phyloP scores from a whole-genome alignment of 2,797 vertebrate species.

The Artibeus jamaicensis region DNA sequence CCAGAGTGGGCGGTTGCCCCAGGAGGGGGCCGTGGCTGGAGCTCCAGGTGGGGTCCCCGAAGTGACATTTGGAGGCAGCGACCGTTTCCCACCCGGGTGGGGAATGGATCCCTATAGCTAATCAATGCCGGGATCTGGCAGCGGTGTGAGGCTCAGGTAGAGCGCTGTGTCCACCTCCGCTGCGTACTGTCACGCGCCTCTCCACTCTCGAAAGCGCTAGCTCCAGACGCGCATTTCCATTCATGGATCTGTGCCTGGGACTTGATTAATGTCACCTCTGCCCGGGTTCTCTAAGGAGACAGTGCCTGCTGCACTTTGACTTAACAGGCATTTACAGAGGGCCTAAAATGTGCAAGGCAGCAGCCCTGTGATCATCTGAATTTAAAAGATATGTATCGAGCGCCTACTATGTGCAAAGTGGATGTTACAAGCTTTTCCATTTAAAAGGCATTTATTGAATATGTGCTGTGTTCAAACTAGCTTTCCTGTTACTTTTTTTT shows the following conservation, averaged over 20 bases:
- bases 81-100: not conserved
- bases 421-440: not conserved
- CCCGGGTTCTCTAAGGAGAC: not conserved
- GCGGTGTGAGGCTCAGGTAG: not conserved
- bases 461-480: not conserved
- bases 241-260: constrained; percentile 51
- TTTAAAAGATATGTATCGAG: not conserved
- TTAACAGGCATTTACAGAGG: not conserved
- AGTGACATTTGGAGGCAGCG: not conserved
- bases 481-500: not conserved
- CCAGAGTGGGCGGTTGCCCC: constrained; percentile 1
- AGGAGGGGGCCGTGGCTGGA: not conserved
- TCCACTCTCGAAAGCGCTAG: constrained; percentile 34
- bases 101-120: not conserved
- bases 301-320: not conserved
- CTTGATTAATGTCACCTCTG: constrained; percentile 32
- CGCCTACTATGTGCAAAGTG: not conserved
- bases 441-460: not conserved
- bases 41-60: constrained; percentile 10
- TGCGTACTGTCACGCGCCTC: constrained; percentile 60
- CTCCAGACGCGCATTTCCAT: constrained; percentile 53
- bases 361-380: not conserved
- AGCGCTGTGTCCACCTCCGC: not conserved
- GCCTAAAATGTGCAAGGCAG: not conserved
- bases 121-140: not conserved